Base-by-base conservation (phyloP, 2,888 invertebrate genomes). In the Cephus pulcher region DNA sequence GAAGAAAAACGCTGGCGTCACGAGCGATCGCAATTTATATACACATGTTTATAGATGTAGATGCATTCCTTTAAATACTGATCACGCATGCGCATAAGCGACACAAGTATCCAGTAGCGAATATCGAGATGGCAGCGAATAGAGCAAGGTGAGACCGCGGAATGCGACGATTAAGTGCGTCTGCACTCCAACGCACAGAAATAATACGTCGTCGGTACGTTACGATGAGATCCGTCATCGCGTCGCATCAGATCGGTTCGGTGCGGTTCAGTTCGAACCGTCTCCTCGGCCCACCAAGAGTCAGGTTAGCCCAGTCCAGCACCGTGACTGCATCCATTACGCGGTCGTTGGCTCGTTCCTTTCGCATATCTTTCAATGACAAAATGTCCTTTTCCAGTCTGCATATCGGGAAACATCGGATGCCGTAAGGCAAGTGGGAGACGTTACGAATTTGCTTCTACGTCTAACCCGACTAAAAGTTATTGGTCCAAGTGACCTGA, bases 301-400 rank as follows among this genome's bases (percentile, higher is more conserved):
- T 32, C 71, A 71, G 6, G 71, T 71, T 71, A 71, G 71, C 71
- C 71, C 30, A 32, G 71, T 71, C 71, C 32, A 32, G 12, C 32
- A 6, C 32, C 71, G 23, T 71, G 11, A 34, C 12, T 71, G 71
- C 71, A 32, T 71, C 32, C 32, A 71, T 71, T 71, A 32, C 71
- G 33, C 32, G 71, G 71, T 71, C 71, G 11, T 71, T 71, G 71
- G 71, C 32, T 32, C 15, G 33, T 34, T 12, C 12, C 71, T 30
- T 71, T 71, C 9, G 71, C 71, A 32, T 71, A 71, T 15, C 9
- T 71, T 71, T 71, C 71, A 32, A 71, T 71, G 71, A 71, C 71
- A 71, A 32, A 71, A 32, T 71, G 71, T 34, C 11, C 9, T 56
- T 23, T 6, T 56, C 0, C 56, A 23, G 23, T 56, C 56, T 56